phyloP scores from a whole-genome alignment of 2,797 vertebrate genomes.

The Sphenopsis melanotis region DNA sequence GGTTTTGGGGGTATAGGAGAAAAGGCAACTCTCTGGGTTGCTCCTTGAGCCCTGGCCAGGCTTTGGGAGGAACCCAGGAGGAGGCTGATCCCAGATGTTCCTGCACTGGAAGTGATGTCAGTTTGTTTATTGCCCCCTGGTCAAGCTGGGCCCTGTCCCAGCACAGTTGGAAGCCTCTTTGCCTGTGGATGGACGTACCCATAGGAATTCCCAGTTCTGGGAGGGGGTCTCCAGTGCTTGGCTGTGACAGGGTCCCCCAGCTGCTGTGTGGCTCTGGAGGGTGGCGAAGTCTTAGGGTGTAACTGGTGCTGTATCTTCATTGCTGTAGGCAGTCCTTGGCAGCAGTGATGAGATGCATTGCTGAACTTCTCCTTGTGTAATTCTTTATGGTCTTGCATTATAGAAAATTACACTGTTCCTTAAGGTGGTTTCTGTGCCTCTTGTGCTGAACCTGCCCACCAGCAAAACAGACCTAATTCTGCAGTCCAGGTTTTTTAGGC shows the following conservation, averaged over 20 bases:
- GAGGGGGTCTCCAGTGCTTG: neutral
- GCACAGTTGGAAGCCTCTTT: neutral
- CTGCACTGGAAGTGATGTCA: neutral
- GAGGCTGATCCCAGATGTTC: neutral
- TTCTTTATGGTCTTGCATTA: neutral
- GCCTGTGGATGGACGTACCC: fast-evolving
- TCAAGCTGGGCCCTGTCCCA: neutral
- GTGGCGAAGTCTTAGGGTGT: neutral
- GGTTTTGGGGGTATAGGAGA: neutral
- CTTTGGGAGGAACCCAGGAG: neutral
- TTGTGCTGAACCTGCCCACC: neutral
- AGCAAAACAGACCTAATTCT: neutral
- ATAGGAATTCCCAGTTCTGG: neutral
- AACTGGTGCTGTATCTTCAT: neutral
- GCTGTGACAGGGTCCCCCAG: neutral
- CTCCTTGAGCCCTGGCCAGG: neutral
- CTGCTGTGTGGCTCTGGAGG: neutral
- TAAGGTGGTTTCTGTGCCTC: neutral
- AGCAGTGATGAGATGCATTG: neutral
- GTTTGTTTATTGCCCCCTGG: neutral
- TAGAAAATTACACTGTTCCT: neutral
- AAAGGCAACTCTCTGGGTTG: neutral
- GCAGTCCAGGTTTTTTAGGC: neutral
- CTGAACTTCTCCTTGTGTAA: neutral
- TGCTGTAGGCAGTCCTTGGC: neutral